Conservation (phyloP, 2,888 invertebrate species). For the Zeuzera pyrina region DNA sequence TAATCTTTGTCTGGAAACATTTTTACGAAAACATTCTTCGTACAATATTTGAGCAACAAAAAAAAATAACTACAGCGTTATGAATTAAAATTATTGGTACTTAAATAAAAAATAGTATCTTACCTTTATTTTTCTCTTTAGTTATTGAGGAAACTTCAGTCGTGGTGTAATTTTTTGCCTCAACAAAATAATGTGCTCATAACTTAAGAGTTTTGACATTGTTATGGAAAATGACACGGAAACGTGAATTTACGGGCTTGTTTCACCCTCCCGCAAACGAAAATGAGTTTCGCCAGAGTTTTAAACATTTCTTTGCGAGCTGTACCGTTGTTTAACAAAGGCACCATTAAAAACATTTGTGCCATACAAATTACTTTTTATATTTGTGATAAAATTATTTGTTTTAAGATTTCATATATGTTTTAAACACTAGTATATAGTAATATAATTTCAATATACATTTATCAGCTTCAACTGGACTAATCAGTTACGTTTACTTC, state of each 20-base stretch:
- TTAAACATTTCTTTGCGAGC: constrained; percentile 39
- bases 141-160: background rate
- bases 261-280: constrained; percentile 32
- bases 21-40: too few species aligned
- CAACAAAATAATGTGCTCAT: constrained; percentile 32
- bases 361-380: constrained; percentile 10
- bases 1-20: too few species aligned
- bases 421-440: too few species aligned
- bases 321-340: constrained; percentile 24
- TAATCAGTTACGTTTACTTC: too few species aligned
- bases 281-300: constrained; percentile 41
- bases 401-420: too few species aligned
- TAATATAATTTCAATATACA: too few species aligned
- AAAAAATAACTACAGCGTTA: background rate
- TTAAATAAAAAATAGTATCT: background rate
- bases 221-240: constrained; percentile 46
- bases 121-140: background rate
- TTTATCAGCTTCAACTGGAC: too few species aligned
- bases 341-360: constrained; percentile 44
- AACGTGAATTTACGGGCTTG: constrained; percentile 42
- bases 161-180: constrained; percentile 19
- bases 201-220: constrained; percentile 41
- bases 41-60: too few species aligned
- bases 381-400: too few species aligned
- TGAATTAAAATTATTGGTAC: too few species aligned